A percentile compares a stretch with the other conserved stretches of the same genome.
These are phyloP conservation scores for Corapipo altera DNA, from an alignment of 2,113 vertebrate species.

Conservation along the genomic window DNA sequence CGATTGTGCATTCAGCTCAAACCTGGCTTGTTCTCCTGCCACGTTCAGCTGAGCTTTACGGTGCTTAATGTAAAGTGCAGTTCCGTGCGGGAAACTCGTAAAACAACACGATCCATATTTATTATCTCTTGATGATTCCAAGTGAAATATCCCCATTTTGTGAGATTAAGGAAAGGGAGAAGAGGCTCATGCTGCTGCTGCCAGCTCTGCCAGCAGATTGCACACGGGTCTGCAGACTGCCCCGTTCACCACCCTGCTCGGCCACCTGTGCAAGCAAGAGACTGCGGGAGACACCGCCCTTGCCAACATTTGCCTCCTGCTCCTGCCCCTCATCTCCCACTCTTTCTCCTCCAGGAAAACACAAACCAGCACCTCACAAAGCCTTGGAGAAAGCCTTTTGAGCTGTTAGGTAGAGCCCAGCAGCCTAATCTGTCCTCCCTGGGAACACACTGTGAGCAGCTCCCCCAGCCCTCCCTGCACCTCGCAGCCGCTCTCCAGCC, in stretches of 20 bases:
- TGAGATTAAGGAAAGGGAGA: neutral
- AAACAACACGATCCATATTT: neutral
- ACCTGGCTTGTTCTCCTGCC: neutral
- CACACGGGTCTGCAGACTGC: neutral
- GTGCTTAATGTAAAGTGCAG: conserved; percentile 4
- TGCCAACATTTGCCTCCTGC: neutral
- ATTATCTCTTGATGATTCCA: neutral
- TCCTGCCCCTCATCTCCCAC: neutral
- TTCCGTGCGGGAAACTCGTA: neutral
- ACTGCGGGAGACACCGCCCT: neutral
- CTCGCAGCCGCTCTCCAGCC: neutral
- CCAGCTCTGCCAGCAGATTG: neutral
- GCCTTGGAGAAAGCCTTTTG: neutral
- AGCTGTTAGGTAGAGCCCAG: neutral
- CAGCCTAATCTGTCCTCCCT: neutral
- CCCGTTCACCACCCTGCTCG: neutral
- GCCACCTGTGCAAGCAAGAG: neutral
- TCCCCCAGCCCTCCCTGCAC: accelerated
- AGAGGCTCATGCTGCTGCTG: neutral
- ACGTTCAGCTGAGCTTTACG: neutral
- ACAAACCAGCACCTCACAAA: neutral
- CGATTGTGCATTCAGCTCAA: neutral
- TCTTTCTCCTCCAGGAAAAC: neutral
- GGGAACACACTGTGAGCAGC: neutral
- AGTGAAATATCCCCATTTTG: neutral